Base-by-base conservation (phyloP, 2,888 invertebrate genomes). In the Drosophila basisetae region DNA sequence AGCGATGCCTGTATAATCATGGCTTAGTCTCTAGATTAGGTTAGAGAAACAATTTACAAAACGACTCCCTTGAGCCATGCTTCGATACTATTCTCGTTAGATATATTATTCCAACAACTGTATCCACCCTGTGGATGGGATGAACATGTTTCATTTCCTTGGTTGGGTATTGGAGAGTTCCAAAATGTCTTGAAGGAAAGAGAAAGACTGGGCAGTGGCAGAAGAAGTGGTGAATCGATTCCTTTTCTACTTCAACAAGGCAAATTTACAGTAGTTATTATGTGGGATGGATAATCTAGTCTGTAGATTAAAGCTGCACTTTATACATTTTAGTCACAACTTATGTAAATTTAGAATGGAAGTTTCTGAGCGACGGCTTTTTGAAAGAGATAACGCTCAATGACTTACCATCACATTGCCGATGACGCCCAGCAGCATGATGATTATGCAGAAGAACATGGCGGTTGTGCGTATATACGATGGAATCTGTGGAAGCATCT, bases 391-490 rank as follows among this genome's bases (percentile, higher is more conserved):
- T 47, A 47, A 9, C 7, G 16, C 22, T 47, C 47, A 47, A 47
- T 16, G 25, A 84, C 92, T 92, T 69, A 93, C 98, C 96, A 98
- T 97, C 75, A 98, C 95, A 92, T 99, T 99, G 30, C 98, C 98
- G 80, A 98, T 95, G 76, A 98, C 97, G 43, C 98, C 98, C 83
- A 98, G 94, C 91, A 97, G 95, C 95, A 98, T 97, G 85, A 98
- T 97, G 81, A 96, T 94, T 90, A 97, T 96, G 93, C 98, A 98
- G 88, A 98, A 96, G 31, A 97, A 95, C 95, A 98, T 98, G 13
- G 98, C 98, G 2, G 97, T 97, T 63, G 96, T 96, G 82, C 97
- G 95, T 93, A 98, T 97, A 94, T 98, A 98, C 91, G 95, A 95
- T 81, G 98, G 98, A 91, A 98, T 95, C 89, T 95, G 95, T 73